Evolutionary conservation across 2,797 vertebrate species (phyloP), one percentile per base, ranked within the genome.

Genomic region (Periparus ater): DNA sequence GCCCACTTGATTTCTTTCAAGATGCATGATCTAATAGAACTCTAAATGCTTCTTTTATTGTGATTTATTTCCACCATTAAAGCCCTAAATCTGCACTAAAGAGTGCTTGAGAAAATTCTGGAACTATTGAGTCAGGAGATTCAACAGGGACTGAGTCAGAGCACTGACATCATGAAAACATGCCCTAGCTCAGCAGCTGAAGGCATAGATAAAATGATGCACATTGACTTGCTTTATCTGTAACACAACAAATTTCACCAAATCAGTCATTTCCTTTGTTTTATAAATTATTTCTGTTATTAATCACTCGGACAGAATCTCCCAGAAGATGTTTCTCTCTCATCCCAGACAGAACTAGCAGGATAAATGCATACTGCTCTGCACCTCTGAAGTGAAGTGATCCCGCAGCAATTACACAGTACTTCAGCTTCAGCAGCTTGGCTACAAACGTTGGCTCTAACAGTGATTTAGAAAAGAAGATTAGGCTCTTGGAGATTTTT

Each of bases 41-140:
- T 21, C 20, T 80, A 73, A 95, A 81, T 5, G 0, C 32, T 82
- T 77, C 29, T 89, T 84, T 90, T 78, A 45, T 38, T 84, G 77
- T 91, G 83, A 95, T 94, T 93, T 93, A 94, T 93, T 93, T 90
- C 55, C 44, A 76, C 32, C 0, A 13, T 71, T 88, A 85, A 75
- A 73, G 67, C 48, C 42, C 30, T 93, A 92, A 95, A 71, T 92
- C 53, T 92, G 60, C 63, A 57, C 36, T 81, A 63, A 85, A 75
- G 48, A 67, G 47, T 44, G 15, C 38, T 72, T 88, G 70, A 86
- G 70, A 85, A 76, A 67, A 42, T 88, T 93, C 70, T 81, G 60
- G 63, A 84, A 55, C 66, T 90, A 13, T 95, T 73, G 74, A 95
- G 60, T 85, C 83, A 86, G 42, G 27, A 94, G 17, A 42, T 71